Conservation (phyloP, 1,140 invertebrate genomes). For the Drosophila pseudoobscura region DNA sequence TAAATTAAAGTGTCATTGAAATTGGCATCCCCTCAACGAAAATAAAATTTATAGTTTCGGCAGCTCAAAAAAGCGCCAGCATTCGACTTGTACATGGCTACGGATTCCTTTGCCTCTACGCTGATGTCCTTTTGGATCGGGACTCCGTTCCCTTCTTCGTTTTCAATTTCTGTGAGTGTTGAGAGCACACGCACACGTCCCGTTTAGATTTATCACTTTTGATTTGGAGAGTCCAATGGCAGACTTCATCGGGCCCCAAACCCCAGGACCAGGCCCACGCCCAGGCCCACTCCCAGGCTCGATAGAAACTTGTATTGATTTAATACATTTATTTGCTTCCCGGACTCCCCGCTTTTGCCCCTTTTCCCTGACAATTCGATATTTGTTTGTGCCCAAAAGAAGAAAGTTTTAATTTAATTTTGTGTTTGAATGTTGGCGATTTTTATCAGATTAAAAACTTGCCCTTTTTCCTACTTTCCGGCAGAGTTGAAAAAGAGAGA, state of each 20-base stretch:
- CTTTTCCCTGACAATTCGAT: slow-evolving; percentile 31
- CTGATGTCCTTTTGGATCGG: slow-evolving; percentile 17
- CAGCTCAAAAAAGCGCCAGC: slow-evolving; percentile 19
- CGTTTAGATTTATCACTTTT: slow-evolving; percentile 80
- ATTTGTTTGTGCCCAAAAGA: slow-evolving; percentile 46
- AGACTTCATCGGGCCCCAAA: slow-evolving; percentile 11
- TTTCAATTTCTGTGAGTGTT: slow-evolving; percentile 76
- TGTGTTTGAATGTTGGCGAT: slow-evolving; percentile 31
- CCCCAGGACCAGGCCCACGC: background rate
- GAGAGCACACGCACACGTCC: slow-evolving; percentile 61
- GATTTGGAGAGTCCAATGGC: slow-evolving; percentile 50
- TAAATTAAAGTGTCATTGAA: slow-evolving; percentile 82
- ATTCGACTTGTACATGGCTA: background rate
- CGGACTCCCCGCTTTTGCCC: background rate
- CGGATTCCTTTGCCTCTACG: slow-evolving; percentile 11
- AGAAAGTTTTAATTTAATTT: slow-evolving; percentile 76
- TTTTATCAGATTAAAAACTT: slow-evolving; percentile 75
- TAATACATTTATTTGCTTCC: slow-evolving; percentile 74
- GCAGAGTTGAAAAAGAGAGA: background rate
- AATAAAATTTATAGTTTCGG: slow-evolving; percentile 81
- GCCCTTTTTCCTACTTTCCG: slow-evolving; percentile 23
- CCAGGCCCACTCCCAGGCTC: background rate
- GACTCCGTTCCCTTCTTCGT: slow-evolving; percentile 38
- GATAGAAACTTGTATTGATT: slow-evolving; percentile 63
- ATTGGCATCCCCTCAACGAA: slow-evolving; percentile 75